phyloP scores from a whole-genome alignment of 2,888 invertebrate genomes.

The Ophioninae sp. region DNA sequence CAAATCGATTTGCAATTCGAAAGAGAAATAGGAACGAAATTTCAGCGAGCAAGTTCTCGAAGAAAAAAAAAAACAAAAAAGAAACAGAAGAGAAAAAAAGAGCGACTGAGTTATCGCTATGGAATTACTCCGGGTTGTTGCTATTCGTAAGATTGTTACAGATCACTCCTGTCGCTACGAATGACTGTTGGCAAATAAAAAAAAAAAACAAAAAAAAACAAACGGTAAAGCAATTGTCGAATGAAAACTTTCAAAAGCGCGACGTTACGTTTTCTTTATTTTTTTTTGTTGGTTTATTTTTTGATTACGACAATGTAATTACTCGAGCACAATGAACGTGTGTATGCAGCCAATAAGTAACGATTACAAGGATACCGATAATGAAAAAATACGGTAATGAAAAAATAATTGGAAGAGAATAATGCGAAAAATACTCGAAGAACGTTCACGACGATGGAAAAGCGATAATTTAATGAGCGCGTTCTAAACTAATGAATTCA shows the following conservation, averaged over 20 bases:
- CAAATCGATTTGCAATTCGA: slow-evolving; percentile 3
- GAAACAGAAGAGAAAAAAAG: slow-evolving; percentile 2
- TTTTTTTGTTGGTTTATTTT: slow-evolving; percentile 1
- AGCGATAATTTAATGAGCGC: slow-evolving; percentile 70
- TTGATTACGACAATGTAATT: slow-evolving; percentile 67
- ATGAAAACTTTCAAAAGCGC: slow-evolving; percentile 70
- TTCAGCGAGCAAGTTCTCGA: not conserved
- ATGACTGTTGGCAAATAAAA: slow-evolving; percentile 45
- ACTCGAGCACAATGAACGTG: slow-evolving; percentile 69
- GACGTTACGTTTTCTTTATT: slow-evolving; percentile 67
- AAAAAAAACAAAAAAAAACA: slow-evolving; percentile 2
- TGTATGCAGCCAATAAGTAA: slow-evolving; percentile 18
- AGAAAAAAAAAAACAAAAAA: slow-evolving; percentile 3
- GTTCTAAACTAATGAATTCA: slow-evolving; percentile 59
- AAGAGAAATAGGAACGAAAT: not conserved
- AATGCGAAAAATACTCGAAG: slow-evolving; percentile 34
- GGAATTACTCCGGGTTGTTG: slow-evolving; percentile 79
- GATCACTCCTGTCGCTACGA: slow-evolving; percentile 75
- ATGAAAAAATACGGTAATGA: not conserved
- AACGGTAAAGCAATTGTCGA: slow-evolving; percentile 45
- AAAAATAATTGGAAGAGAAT: slow-evolving; percentile 34
- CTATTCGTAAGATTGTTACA: slow-evolving; percentile 80
- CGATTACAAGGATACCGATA: not conserved
- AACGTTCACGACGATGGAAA: slow-evolving; percentile 71
- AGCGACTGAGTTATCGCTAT: slow-evolving; percentile 72